Evolutionary conservation across 2,797 vertebrate species (phyloP).

Genomic region (Chaunax sp.): DNA sequence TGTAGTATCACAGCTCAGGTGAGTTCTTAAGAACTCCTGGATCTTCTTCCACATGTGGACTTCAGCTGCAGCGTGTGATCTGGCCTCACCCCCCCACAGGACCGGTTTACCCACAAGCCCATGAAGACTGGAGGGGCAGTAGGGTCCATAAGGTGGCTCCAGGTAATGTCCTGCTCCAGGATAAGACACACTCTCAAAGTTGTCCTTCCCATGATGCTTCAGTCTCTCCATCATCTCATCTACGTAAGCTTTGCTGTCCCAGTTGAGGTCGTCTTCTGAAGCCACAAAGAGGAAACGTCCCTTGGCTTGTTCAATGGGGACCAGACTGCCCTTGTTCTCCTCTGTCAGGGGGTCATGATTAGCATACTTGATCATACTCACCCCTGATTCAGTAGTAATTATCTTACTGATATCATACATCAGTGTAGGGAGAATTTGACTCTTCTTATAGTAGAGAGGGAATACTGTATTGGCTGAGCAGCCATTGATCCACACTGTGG

Average conservation of each 20-base stretch:
- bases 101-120: fast-evolving
- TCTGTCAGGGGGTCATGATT: conserved; percentile 51
- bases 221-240: conserved; percentile 71
- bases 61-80: conserved; percentile 66
- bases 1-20: conserved; percentile 26
- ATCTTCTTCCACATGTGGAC: conserved; percentile 72
- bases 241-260: conserved; percentile 76
- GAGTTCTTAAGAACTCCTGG: conserved; percentile 63
- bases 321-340: conserved; percentile 67
- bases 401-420: conserved; percentile 12
- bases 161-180: conserved; percentile 73
- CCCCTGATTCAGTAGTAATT: conserved; percentile 35
- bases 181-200: conserved; percentile 67
- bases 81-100: conserved; percentile 70
- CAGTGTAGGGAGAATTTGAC: conserved; percentile 58
- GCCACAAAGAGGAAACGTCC: conserved; percentile 86
- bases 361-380: neutral
- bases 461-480: conserved; percentile 72
- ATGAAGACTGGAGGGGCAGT: conserved; percentile 58
- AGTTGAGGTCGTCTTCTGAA: conserved; percentile 85
- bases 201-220: conserved; percentile 59
- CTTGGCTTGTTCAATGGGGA: conserved; percentile 85
- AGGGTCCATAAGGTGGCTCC: conserved; percentile 72
- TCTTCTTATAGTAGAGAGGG: conserved; percentile 75
- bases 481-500: conserved; percentile 84